Percentiles rank a stretch among this genome's conserved stretches.
Evolutionary conservation across 2,113 vertebrate genomes (phyloP).

Genomic region (Sarotherodon lohbergeri): DNA sequence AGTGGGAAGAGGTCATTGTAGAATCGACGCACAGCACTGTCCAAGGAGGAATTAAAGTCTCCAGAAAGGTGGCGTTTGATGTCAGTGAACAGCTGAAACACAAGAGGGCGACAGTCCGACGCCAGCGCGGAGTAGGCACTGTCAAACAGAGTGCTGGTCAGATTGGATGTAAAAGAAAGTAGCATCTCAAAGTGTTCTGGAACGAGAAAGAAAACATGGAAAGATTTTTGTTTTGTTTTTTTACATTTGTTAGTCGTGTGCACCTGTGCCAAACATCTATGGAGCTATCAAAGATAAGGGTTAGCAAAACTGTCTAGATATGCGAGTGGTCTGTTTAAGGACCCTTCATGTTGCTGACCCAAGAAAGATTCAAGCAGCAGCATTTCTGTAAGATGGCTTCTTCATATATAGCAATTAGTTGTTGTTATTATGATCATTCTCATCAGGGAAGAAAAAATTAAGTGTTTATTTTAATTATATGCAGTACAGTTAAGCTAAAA

Average conservation of each 20-base stretch:
- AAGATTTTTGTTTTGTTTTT: background rate
- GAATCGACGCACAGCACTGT: conserved; percentile 74
- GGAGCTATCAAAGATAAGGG: background rate
- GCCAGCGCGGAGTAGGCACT: conserved; percentile 79
- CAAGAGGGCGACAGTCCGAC: conserved; percentile 76
- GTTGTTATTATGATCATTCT: background rate
- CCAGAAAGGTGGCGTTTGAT: conserved; percentile 81
- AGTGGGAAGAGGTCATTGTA: conserved; percentile 84
- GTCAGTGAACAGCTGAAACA: conserved; percentile 79
- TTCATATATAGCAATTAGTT: background rate
- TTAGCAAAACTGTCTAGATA: background rate
- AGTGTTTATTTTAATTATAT: background rate
- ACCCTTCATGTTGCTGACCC: background rate
- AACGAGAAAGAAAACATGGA: background rate
- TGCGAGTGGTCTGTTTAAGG: background rate
- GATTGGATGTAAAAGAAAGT: conserved; percentile 81
- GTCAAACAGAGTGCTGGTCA: conserved; percentile 81
- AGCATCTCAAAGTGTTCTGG: conserved; percentile 84
- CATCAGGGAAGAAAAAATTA: background rate
- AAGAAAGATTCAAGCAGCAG: background rate
- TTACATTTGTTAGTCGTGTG: background rate
- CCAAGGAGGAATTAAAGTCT: conserved; percentile 69
- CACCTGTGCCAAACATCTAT: background rate
- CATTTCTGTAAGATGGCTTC: background rate
- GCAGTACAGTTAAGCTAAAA: background rate